Conservation (phyloP, 1,140 invertebrate genomes). For the Gerris buenoi region DNA sequence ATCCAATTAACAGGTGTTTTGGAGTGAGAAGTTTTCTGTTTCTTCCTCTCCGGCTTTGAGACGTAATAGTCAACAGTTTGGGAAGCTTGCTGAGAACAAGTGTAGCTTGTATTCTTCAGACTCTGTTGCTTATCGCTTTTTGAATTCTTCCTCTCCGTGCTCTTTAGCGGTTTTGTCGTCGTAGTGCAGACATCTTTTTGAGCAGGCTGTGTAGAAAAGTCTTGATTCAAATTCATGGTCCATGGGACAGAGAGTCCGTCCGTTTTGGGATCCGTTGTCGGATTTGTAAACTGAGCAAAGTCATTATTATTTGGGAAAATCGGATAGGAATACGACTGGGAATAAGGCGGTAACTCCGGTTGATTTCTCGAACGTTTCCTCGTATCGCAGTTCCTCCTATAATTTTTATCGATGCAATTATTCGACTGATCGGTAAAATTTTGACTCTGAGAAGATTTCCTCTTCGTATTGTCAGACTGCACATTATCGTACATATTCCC, state of each 20-base stretch:
- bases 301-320: background rate
- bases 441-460: background rate
- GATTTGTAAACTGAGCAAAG: background rate
- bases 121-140: background rate
- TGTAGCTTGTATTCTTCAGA: background rate
- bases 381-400: background rate
- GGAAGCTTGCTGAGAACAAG: slow-evolving; percentile 5
- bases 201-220: background rate
- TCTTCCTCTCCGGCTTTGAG: slow-evolving; percentile 13
- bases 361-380: background rate
- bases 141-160: background rate
- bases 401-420: background rate
- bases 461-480: background rate
- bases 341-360: background rate
- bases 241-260: background rate
- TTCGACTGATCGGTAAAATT: background rate
- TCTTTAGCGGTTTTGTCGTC: background rate
- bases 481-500: background rate
- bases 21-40: slow-evolving; percentile 6
- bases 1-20: slow-evolving; percentile 42
- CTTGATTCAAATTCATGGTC: slow-evolving; percentile 3
- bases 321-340: background rate
- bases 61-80: slow-evolving; percentile 3
- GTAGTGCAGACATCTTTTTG: background rate
- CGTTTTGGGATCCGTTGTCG: no score